Base-by-base conservation (phyloP, 1,140 invertebrate genomes). In the Pissodes strobi region DNA sequence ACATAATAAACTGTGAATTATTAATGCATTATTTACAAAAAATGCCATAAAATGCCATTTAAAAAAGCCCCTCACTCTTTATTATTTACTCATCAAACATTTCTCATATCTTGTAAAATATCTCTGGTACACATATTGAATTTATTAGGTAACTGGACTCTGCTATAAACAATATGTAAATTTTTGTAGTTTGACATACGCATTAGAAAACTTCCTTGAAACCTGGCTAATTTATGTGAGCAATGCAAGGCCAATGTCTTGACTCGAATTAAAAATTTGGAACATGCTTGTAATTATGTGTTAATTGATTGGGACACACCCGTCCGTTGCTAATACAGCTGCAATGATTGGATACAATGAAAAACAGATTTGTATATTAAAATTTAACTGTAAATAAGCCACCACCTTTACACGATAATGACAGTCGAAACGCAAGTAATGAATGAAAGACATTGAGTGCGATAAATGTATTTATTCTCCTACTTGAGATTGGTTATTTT, bases 191-290 rank as follows among this genome's bases (percentile, higher is more conserved):
- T 9, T 5, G 4, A 27, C 9, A 27, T 27, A 9, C 4, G 9
- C 4, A 27, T 9, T 5, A 27, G 6, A 39, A 46, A 22, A 21
- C 15, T 46, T 46, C 43, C 17, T 53, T 53, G 49, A 53, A 38
- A 23, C 10, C 1, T 1, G 15, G 22, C 30, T 53, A 53, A 53
- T 53, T 53, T 53, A 53, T 53, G 49, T 53, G 30, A 53, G 25
- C 22, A 53, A 53, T 53, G 49, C 49, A 53, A 53, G 49, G 49
- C 34, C 49, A 53, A 38, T 53, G 49, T 53, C 25, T 30, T 15
- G 15, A 19, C 15, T 27, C 15, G 22, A 2, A 46, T 53, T 53
- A 53, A 53, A 53, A 53, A 53, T 53, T 53, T 13, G 49, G 49
- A 18, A 53, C 49, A 34, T 53, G 15, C 12, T 27, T n/a, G 49